A percentile compares a stretch with the other conserved stretches of the same genome.
Conservation (phyloP, 2,888 invertebrate genomes). For the Cerceris rybyensis region DNA sequence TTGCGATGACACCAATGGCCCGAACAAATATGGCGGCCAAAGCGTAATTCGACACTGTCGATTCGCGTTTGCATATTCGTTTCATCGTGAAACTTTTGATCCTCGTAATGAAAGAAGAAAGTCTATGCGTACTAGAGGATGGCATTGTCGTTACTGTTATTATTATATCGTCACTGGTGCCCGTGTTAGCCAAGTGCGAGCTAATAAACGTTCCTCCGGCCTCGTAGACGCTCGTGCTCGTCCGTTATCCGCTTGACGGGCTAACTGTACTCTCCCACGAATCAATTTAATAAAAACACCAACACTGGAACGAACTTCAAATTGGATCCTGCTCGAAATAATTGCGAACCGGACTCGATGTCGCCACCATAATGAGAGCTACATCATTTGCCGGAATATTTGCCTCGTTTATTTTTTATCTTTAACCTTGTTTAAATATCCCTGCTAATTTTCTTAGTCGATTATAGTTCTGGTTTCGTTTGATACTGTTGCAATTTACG, state of each 20-base stretch:
- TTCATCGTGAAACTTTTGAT: no score
- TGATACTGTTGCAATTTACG: no score
- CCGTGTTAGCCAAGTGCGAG: slow-evolving; percentile 8
- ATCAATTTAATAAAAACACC: slow-evolving; percentile 46
- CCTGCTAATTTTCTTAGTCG: no score
- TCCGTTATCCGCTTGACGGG: slow-evolving; percentile 56
- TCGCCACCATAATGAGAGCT: slow-evolving; percentile 26
- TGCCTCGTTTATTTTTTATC: no score
- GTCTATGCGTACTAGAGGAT: not conserved
- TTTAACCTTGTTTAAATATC: no score
- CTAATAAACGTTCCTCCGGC: slow-evolving; percentile 44
- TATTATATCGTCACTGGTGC: not conserved
- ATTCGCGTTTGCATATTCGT: no score
- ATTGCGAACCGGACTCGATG: slow-evolving; percentile 24
- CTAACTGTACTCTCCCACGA: slow-evolving; percentile 50
- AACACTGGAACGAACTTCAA: slow-evolving; percentile 32
- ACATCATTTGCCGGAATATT: slow-evolving; percentile 17
- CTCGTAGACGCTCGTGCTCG: slow-evolving; percentile 54
- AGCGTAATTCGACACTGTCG: no score
- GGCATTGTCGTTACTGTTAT: not conserved
- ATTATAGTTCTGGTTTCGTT: no score
- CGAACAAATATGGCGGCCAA: no score
- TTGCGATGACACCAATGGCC: no score
- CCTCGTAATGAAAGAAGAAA: no score
- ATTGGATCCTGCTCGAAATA: slow-evolving; percentile 44